Evolutionary conservation across 2,888 invertebrate species (phyloP), one percentile per base, ranked within the genome.

Genomic region (Eristalinus aeneus): DNA sequence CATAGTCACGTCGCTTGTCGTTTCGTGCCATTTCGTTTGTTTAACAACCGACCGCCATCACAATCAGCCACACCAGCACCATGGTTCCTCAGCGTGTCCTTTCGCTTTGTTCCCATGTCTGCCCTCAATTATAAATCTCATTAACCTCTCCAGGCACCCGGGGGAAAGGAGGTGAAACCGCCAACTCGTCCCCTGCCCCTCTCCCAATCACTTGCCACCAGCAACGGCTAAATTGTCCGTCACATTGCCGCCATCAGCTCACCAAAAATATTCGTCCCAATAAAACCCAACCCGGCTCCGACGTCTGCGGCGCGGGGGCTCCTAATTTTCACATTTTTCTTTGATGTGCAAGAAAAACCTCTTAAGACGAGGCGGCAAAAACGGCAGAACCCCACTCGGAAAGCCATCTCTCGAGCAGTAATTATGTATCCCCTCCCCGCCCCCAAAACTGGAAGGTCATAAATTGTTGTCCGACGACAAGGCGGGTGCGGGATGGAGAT

Each of bases 241-340:
- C 75, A 74, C 69, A 71, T 64, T 12, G 72, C 53, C 56, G 64
- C 72, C 71, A 78, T 78, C 71, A 72, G 36, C 65, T 78, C 71
- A 20, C 60, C 8, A 34, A 61, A 73, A 79, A 67, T 67, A 73
- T 60, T 67, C 54, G 73, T 23, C 63, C 22, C 68, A 58, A 63
- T 61, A 68, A 56, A 77, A 72, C 58, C 12, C 32, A 11, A n/a
- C 3, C 32, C 32, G 27, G 11, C 60, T 32, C 8, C 16, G 16
- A n/a, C 16, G 16, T 5, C 6, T 16, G 16, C 0, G 46, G 11
- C 27, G 20, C 4, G 0, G 46, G 11, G 22, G 20, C 8, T 68
- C 63, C 64, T 71, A 76, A 71, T 63, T 83, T 83, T 69, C 46
- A 53, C 63, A 64, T 64, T 76, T 27, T 69, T 77, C 78, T 83